Evolutionary conservation across 1,140 invertebrate genomes (phyloP).

Genomic region (Acromyrmex heyeri): DNA sequence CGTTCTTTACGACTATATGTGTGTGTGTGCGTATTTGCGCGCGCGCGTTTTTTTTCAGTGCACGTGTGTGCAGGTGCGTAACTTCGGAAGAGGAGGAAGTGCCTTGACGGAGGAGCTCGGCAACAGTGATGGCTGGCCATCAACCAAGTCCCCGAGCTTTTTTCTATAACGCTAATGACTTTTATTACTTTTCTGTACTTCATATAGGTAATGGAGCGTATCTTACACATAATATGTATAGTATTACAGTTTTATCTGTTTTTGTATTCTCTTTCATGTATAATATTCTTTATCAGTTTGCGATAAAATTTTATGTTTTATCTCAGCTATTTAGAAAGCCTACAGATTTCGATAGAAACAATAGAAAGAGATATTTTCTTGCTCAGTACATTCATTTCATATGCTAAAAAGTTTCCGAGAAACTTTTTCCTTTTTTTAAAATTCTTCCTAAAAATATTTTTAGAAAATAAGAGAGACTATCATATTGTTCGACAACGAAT

Average conservation of each 20-base stretch:
- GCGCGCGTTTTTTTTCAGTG: constrained; percentile 69
- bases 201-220: not conserved
- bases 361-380: not conserved
- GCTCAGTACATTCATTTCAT: not conserved
- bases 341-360: not conserved
- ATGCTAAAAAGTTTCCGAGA: not conserved
- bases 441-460: not conserved
- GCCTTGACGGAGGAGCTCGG: constrained; percentile 66
- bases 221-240: not conserved
- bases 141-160: constrained; percentile 35
- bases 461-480: not conserved
- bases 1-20: constrained; percentile 41
- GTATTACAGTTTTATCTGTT: not conserved
- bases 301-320: not conserved
- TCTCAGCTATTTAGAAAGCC: not conserved
- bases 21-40: constrained; percentile 33
- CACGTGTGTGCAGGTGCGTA: constrained; percentile 77
- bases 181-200: not conserved
- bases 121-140: constrained; percentile 40
- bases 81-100: constrained; percentile 67
- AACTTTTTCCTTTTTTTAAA: not conserved
- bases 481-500: not conserved
- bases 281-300: not conserved
- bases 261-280: no score
- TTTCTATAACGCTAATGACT: not conserved